These are phyloP conservation scores for Synanthedon vespiformis DNA, from an alignment of 2,888 invertebrate genomes.

Conservation along the genomic window DNA sequence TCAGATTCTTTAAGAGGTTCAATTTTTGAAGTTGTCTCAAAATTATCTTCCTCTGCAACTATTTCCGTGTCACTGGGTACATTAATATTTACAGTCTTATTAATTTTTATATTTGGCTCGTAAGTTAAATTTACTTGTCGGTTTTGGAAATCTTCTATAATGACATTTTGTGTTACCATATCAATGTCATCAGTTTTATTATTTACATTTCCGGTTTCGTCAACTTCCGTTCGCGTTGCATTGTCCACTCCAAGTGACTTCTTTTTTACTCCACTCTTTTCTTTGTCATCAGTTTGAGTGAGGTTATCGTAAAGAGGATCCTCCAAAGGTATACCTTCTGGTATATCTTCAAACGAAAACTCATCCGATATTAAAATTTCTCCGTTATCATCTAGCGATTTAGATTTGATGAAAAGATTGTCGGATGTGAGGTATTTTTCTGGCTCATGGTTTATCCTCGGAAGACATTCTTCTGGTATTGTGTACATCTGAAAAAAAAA, in stretches of 20 bases:
- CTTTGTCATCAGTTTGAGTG: constrained; percentile 14
- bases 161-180: constrained; percentile 1
- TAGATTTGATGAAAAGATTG: constrained; percentile 46
- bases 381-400: constrained; percentile 29
- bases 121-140: background rate
- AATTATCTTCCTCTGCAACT: constrained; percentile 1
- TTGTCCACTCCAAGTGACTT: background rate
- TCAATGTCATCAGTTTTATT: constrained; percentile 3
- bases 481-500: constrained; percentile 44
- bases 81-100: background rate
- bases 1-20: background rate
- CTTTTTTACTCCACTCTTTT: constrained; percentile 5
- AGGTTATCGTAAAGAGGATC: constrained; percentile 51
- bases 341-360: constrained; percentile 49
- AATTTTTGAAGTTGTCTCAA: background rate
- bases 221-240: background rate
- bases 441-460: constrained; percentile 31
- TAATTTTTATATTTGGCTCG: too few species aligned
- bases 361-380: constrained; percentile 48
- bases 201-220: background rate
- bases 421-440: constrained; percentile 34
- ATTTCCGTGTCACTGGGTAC: background rate
- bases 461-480: constrained; percentile 56
- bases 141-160: background rate
- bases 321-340: constrained; percentile 52